phyloP scores from a whole-genome alignment of 2,113 vertebrate genomes.

The Herpailurus yagouaroundi region DNA sequence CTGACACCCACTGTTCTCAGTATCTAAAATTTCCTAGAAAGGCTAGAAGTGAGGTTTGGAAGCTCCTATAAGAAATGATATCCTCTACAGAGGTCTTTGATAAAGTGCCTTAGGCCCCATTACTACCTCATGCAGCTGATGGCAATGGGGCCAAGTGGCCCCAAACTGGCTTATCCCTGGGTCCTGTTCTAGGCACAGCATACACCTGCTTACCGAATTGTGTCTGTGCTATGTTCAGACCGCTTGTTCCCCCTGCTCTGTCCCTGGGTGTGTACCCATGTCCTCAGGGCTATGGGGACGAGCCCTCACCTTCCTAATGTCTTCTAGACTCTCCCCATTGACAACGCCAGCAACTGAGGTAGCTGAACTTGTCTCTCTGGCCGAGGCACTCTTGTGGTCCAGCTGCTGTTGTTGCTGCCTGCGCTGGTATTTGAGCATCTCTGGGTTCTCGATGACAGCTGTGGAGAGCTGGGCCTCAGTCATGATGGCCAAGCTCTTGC shows the following conservation, averaged over 20 bases:
- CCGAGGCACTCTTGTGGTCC: slow-evolving; percentile 83
- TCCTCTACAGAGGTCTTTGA: neutral
- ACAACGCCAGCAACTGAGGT: slow-evolving; percentile 95
- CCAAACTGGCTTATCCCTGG: neutral
- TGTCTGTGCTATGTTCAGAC: neutral
- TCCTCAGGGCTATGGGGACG: neutral
- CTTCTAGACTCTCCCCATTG: slow-evolving; percentile 97
- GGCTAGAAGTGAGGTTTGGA: neutral
- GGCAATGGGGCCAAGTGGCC: neutral
- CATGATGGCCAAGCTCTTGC: slow-evolving; percentile 97
- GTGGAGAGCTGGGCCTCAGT: slow-evolving; percentile 95
- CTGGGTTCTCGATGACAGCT: slow-evolving; percentile 98
- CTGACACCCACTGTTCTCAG: neutral
- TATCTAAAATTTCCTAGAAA: neutral
- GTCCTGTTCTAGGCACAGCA: neutral
- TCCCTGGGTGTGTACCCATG: neutral
- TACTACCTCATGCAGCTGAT: neutral
- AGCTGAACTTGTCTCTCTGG: slow-evolving; percentile 82
- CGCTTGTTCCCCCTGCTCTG: no score
- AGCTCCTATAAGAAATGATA: neutral
- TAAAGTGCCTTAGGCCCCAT: neutral
- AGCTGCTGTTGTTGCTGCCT: slow-evolving; percentile 89
- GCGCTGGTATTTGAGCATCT: slow-evolving; percentile 98
- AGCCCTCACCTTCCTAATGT: slow-evolving; percentile 92
- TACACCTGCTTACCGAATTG: neutral